A percentile compares a stretch with the other conserved stretches of the same genome.
Evolutionary conservation across 2,888 invertebrate genomes (phyloP).

Genomic region (Rhopalosiphum nymphaeae): DNA sequence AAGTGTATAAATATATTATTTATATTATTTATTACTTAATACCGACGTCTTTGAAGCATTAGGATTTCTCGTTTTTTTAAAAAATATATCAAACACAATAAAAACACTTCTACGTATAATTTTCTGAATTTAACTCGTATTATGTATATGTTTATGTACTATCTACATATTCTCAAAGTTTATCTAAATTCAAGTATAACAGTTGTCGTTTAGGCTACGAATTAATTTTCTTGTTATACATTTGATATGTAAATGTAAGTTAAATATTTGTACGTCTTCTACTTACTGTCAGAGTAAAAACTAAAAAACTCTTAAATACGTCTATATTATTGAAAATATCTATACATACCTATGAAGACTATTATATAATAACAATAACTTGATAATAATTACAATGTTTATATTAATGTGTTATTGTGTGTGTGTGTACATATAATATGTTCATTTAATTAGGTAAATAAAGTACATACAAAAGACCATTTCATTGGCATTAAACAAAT

Average conservation of each 20-base stretch:
- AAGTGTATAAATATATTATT: neutral
- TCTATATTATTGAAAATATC: too few species aligned
- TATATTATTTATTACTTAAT: neutral
- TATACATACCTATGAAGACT: too few species aligned
- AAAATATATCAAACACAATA: neutral
- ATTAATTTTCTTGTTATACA: neutral
- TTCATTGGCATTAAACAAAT: too few species aligned
- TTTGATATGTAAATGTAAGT: neutral
- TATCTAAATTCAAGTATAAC: neutral
- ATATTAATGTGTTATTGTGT: too few species aligned
- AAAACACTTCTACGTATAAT: neutral
- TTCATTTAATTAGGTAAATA: too few species aligned
- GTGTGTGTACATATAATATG: too few species aligned
- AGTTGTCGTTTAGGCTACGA: neutral
- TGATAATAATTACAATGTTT: too few species aligned
- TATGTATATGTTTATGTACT: neutral
- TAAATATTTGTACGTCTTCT: neutral
- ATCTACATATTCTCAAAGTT: neutral
- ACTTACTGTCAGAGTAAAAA: neutral
- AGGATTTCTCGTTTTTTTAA: neutral
- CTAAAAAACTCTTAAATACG: neutral
- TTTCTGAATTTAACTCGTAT: neutral
- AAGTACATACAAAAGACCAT: too few species aligned
- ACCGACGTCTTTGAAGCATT: neutral
- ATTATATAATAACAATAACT: neutral